A percentile compares a stretch with the other conserved stretches of the same genome.
Conservation (phyloP, 2,797 vertebrate genomes). For the Typhlichthys eigenmanni region DNA sequence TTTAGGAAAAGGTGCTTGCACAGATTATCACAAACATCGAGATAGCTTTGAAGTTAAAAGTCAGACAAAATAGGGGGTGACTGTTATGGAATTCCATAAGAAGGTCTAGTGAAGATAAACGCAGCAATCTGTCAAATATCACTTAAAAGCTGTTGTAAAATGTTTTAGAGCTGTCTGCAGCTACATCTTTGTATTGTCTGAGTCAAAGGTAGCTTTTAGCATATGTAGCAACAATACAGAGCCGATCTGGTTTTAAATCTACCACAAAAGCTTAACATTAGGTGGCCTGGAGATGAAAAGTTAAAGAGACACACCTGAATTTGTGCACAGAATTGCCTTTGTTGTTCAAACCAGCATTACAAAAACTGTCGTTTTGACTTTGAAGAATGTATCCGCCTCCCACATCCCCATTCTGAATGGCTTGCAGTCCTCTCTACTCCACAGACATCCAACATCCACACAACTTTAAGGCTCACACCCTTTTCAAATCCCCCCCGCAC, state of each 20-base stretch:
- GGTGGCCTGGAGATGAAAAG: constrained; percentile 31
- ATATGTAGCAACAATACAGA: constrained; percentile 80
- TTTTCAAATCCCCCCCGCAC: too few relatives aligned
- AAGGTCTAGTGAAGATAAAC: constrained; percentile 56
- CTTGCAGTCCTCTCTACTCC: too few relatives aligned
- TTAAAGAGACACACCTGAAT: too few relatives aligned
- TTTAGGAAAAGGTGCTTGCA: background rate
- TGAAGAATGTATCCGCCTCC: too few relatives aligned
- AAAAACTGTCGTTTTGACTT: too few relatives aligned
- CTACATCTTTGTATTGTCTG: constrained; percentile 71
- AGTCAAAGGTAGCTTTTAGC: constrained; percentile 64
- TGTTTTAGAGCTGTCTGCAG: constrained; percentile 63
- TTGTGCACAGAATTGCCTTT: too few relatives aligned
- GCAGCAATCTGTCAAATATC: constrained; percentile 62
- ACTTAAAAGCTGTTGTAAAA: constrained; percentile 71
- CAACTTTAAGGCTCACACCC: too few relatives aligned
- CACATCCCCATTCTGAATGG: too few relatives aligned
- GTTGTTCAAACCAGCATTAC: too few relatives aligned
- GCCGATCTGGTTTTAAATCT: constrained; percentile 70
- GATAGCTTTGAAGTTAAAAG: constrained; percentile 47
- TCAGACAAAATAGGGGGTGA: constrained; percentile 68
- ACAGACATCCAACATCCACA: too few relatives aligned
- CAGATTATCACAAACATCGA: constrained; percentile 36
- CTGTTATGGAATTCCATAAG: constrained; percentile 58
- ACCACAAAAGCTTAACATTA: constrained; percentile 57